These are phyloP conservation scores for Pantherophis guttatus DNA, from an alignment of 2,113 vertebrate genomes.

Conservation along the genomic window DNA sequence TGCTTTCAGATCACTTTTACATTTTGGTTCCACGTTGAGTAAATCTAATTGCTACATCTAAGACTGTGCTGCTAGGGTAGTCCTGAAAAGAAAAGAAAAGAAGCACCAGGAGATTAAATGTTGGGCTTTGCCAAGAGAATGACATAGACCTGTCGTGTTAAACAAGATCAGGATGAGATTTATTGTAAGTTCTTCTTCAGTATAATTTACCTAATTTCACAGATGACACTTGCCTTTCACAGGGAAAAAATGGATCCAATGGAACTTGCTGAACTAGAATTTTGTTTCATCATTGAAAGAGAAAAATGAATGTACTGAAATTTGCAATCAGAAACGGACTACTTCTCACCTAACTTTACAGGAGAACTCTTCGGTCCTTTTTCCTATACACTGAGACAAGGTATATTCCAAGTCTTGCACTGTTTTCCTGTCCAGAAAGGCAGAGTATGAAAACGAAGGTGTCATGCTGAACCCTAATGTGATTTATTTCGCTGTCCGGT, in stretches of 20 bases:
- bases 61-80: neutral
- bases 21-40: neutral
- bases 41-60: neutral
- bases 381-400: neutral
- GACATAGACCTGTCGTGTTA: neutral
- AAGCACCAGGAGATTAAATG: neutral
- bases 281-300: neutral
- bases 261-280: conserved; percentile 12
- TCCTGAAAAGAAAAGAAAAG: neutral
- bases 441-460: neutral
- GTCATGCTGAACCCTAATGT: neutral
- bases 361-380: neutral
- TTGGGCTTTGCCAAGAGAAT: neutral
- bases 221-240: neutral
- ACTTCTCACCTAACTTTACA: rapidly evolving
- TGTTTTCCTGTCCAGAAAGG: neutral
- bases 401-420: neutral
- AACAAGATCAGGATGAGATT: neutral
- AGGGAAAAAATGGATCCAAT: neutral
- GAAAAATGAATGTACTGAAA: neutral
- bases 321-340: neutral
- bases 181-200: neutral
- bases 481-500: neutral
- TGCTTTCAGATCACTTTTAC: neutral
- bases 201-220: neutral